phyloP scores from a whole-genome alignment of 2,797 vertebrate genomes.

The Myiotriccus ornatus region DNA sequence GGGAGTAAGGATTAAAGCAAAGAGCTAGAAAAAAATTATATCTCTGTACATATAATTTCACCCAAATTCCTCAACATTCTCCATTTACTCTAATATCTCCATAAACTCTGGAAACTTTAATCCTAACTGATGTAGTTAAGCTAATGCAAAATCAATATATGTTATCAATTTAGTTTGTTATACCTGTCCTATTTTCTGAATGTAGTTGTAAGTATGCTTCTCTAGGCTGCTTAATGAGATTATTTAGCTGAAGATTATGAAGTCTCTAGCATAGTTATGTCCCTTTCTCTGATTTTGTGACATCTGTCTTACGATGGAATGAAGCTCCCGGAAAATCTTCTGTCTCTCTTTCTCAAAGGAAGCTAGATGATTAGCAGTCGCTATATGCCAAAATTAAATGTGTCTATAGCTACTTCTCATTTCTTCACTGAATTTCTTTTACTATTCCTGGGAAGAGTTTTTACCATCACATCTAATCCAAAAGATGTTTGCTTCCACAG shows the following conservation, averaged over 20 bases:
- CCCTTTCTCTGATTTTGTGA: not conserved
- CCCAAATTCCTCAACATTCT: not conserved
- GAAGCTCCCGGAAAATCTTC: not conserved
- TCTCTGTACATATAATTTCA: not conserved
- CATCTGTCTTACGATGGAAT: not conserved
- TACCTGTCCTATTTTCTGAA: not conserved
- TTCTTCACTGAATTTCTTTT: not conserved
- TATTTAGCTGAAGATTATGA: not conserved
- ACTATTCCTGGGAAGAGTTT: not conserved
- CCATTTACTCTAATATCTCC: not conserved
- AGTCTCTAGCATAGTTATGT: not conserved
- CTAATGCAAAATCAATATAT: not conserved
- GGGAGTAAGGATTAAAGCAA: not conserved
- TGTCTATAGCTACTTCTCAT: not conserved
- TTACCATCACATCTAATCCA: not conserved
- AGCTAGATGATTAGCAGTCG: not conserved
- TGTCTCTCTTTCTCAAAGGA: not conserved
- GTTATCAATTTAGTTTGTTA: not conserved
- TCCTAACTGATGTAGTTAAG: not conserved
- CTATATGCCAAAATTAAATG: not conserved
- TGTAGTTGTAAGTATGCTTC: not conserved
- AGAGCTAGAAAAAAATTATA: not conserved
- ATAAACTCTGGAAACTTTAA: not conserved
- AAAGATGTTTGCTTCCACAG: not conserved
- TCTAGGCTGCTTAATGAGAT: not conserved